Evolutionary conservation across 2,888 invertebrate genomes (phyloP), one percentile per base, ranked within the genome.

Genomic region (Halocaridina rubra): DNA sequence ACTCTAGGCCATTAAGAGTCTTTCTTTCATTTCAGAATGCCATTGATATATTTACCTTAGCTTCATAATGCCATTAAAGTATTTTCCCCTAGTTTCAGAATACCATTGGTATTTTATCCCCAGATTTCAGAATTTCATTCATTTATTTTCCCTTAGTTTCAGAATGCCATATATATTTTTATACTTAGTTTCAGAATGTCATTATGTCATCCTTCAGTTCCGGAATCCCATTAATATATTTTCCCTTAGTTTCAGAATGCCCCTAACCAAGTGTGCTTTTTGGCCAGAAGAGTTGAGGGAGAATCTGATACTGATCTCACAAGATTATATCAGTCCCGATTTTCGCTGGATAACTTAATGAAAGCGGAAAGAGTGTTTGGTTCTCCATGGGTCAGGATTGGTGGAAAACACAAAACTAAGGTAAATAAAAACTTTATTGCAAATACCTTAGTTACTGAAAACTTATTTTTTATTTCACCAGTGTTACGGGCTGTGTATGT

Each of bases 191-290:
- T 4, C 7, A 13, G 22, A 13, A 13, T 7, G n/a, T n/a, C n/a
- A n/a, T n/a, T n/a, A n/a, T n/a, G n/a, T n/a, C n/a, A n/a, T n/a
- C n/a, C n/a, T n/a, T n/a, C n/a, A n/a, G n/a, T n/a, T n/a, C n/a
- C n/a, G n/a, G n/a, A n/a, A n/a, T n/a, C n/a, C n/a, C 8, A 59
- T 4, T 13, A 8, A 10, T 59, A 59, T 59, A 59, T 59, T 59
- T 59, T 19, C 59, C 59, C 1, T 59, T 13, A 80, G 80, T 72
- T 71, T 19, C 27, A 72, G 72, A 72, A 59, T 29, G 57, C 80
- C 19, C 46, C 71, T 57, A 80, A 80, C 33, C 80, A 80, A 22
- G 72, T 80, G 57, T 80, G 80, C 16, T 80, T 80, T 33, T 32
- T 80, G 33, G 80, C 71, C 16, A 27, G 59, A 59, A 33, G 39